phyloP scores from a whole-genome alignment of 2,888 invertebrate species.

The Pomacea canaliculata region DNA sequence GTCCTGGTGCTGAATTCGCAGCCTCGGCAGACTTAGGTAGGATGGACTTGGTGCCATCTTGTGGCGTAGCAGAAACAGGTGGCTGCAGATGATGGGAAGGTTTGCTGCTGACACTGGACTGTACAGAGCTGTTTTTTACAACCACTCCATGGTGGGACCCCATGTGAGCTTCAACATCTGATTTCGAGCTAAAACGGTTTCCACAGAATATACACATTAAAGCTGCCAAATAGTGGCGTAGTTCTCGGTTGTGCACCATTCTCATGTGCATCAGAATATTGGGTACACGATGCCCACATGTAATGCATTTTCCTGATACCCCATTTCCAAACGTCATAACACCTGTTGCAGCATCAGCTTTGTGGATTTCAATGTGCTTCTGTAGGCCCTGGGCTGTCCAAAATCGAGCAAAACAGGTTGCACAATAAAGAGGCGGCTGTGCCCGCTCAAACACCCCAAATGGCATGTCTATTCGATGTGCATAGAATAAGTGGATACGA shows the following conservation, averaged over 20 bases:
- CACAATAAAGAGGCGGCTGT: constrained; percentile 91
- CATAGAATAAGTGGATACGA: constrained; percentile 97
- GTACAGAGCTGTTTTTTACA: constrained; percentile 41
- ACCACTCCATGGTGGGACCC: constrained; percentile 54
- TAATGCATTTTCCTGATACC: constrained; percentile 42
- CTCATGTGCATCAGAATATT: constrained; percentile 92
- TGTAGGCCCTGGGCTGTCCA: constrained; percentile 97
- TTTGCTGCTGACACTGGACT: not conserved
- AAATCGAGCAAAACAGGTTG: constrained; percentile 95
- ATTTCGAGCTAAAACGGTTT: constrained; percentile 44
- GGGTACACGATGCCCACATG: constrained; percentile 65
- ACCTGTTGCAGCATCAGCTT: constrained; percentile 23
- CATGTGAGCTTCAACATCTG: constrained; percentile 55
- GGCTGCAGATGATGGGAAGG: not conserved
- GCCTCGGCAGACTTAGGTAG: constrained; percentile 21
- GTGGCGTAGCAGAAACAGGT: not conserved
- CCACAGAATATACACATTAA: constrained; percentile 62
- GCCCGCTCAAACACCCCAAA: constrained; percentile 54
- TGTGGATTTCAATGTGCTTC: constrained; percentile 76
- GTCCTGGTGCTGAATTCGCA: constrained; percentile 13
- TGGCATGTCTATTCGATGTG: constrained; percentile 80
- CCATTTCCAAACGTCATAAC: constrained; percentile 31
- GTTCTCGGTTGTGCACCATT: constrained; percentile 89
- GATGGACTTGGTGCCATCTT: constrained; percentile 45
- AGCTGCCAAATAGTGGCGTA: constrained; percentile 74